Conservation (phyloP, 2,888 invertebrate species). For the Nymphalis polychloros region DNA sequence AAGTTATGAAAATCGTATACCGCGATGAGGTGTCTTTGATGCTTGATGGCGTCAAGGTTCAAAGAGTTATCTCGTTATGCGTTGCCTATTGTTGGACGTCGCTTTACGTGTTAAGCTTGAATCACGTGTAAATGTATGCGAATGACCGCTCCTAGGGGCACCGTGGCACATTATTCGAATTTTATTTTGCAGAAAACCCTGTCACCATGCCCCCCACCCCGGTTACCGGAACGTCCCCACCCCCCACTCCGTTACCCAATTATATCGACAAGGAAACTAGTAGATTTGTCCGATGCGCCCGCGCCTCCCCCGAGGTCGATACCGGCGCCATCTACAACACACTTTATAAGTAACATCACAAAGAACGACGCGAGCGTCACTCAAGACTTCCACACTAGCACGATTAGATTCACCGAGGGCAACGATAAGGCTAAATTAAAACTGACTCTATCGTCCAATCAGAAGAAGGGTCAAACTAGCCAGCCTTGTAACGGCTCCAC, state of each 20-base stretch:
- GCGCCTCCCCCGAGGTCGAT: slow-evolving; percentile 66
- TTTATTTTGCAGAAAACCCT: slow-evolving; percentile 78
- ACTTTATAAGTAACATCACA: slow-evolving; percentile 72
- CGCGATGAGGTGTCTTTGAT: neutral
- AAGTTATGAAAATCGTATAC: slow-evolving; percentile 29
- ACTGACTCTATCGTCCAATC: slow-evolving; percentile 62
- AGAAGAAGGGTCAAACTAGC: slow-evolving; percentile 53
- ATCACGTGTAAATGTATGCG: slow-evolving; percentile 33
- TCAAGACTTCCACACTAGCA: slow-evolving; percentile 72
- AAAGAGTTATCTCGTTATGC: neutral
- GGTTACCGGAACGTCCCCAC: slow-evolving; percentile 75
- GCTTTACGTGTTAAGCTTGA: slow-evolving; percentile 19
- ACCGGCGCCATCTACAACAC: slow-evolving; percentile 53
- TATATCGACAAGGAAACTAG: slow-evolving; percentile 70
- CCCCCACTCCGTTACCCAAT: slow-evolving; percentile 72
- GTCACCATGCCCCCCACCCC: slow-evolving; percentile 72
- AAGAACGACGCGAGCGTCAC: slow-evolving; percentile 59
- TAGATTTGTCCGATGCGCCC: slow-evolving; percentile 73
- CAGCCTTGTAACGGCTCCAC: slow-evolving; percentile 52
- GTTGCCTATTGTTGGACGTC: neutral
- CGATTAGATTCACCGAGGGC: slow-evolving; percentile 70
- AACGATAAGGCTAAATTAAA: slow-evolving; percentile 70
- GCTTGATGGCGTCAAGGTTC: neutral
- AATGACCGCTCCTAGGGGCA: slow-evolving; percentile 66
- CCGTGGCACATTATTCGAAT: slow-evolving; percentile 70